phyloP scores from a whole-genome alignment of 2,113 vertebrate species.

The Rallus limicola region DNA sequence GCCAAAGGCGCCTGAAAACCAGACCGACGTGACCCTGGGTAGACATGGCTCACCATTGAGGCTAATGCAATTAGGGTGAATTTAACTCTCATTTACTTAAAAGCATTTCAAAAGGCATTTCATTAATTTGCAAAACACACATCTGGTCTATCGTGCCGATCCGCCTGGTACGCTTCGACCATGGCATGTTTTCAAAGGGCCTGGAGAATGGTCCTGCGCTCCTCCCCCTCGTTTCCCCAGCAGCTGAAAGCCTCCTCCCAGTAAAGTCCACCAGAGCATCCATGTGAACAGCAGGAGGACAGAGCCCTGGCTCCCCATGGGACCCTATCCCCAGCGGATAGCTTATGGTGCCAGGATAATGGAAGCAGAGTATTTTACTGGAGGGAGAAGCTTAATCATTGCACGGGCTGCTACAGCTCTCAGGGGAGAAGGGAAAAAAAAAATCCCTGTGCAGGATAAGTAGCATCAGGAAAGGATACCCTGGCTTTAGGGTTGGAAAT shows the following conservation, averaged over 20 bases:
- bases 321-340: neutral
- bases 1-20: rapidly evolving
- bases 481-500: neutral
- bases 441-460: neutral
- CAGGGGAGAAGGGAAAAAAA: neutral
- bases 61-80: constrained; percentile 60
- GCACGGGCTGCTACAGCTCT: neutral
- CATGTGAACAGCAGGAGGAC: neutral
- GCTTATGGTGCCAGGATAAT: neutral
- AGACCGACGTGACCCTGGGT: neutral
- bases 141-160: neutral
- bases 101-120: constrained; percentile 67
- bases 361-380: neutral
- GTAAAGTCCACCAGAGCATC: neutral
- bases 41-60: neutral
- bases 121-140: constrained; percentile 63
- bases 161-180: neutral
- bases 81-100: constrained; percentile 71
- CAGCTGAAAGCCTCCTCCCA: neutral
- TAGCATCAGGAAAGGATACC: neutral
- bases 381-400: neutral
- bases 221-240: neutral
- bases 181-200: neutral
- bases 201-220: neutral
- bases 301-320: neutral